Base-by-base conservation (phyloP, 2,888 invertebrate genomes). In the Geotrupes spiniger region DNA sequence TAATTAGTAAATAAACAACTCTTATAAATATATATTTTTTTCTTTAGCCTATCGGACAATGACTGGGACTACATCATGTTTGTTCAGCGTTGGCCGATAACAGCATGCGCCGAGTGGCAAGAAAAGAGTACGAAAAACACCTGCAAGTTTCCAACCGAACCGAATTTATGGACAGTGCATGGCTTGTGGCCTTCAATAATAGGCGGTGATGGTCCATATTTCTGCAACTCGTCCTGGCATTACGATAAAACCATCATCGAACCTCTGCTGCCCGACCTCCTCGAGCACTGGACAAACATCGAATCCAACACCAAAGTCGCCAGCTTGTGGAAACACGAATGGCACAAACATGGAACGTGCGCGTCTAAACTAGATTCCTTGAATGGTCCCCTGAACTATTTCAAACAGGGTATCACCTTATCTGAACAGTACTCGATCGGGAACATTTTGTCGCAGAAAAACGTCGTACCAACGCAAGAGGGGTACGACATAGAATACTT, bases 341-440 rank as follows among this genome's bases (percentile, higher is more conserved):
- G 90, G 90, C 68, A 74, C 1, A 91, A 91, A 62, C 91, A 91
- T 66, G 91, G 91, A 1, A 89, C 89, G 0, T 91, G 91, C 64
- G 86, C 89, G 1, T 56, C 69, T 2, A 54, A 87, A 2, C 74
- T 79, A 0, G 59, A 70, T 2, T 64, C 89, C 0, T 74, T 50
- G 6, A 31, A 50, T 8, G 11, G 17, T 27, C 41, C 48, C 21
- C 40, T 38, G 9, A 45, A 46, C 8, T 90, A 87, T 66, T 90
- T 90, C 62, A 66, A 71, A 0, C 75, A 79, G 54, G 88, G 85
- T 0, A 63, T 89, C 2, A 63, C 73, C 1, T 82, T 84, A 78
- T 74, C 81, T 2, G 69, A 78, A 27, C 64, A 76, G 33, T 89
- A 79, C 63, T 77, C 82, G 31, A 79, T 89, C 74, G 75, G 78